Conservation (phyloP, 2,888 invertebrate species). For the Rutpela maculata region DNA sequence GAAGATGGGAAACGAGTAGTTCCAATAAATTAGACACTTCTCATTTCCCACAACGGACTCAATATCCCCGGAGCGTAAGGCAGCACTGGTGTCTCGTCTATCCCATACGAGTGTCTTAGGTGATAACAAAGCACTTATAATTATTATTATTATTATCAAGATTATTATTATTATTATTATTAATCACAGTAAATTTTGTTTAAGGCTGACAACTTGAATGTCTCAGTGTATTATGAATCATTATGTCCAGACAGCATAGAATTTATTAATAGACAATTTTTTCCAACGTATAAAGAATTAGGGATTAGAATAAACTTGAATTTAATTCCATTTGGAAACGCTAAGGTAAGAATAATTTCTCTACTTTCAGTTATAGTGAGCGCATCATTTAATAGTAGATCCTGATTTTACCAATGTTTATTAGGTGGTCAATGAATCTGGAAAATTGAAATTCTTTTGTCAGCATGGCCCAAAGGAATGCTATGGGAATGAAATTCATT, state of each 20-base stretch:
- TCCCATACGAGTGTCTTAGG: too few relatives aligned
- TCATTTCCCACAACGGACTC: too few relatives aligned
- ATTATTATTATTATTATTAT: too few relatives aligned
- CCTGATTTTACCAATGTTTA: not conserved
- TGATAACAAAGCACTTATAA: too few relatives aligned
- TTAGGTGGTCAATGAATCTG: conserved; percentile 35
- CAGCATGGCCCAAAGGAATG: conserved; percentile 76
- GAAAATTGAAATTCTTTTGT: conserved; percentile 63
- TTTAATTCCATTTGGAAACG: conserved; percentile 54
- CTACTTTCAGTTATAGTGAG: not conserved
- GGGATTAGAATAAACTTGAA: conserved; percentile 54
- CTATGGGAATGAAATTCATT: conserved; percentile 75
- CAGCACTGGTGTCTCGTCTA: too few relatives aligned
- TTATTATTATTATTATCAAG: too few relatives aligned
- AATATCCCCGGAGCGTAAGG: too few relatives aligned
- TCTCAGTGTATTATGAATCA: conserved; percentile 76
- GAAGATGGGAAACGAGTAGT: too few relatives aligned
- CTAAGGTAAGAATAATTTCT: conserved; percentile 5
- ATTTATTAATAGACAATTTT: conserved; percentile 74
- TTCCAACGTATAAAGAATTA: conserved; percentile 69
- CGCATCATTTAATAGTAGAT: not conserved
- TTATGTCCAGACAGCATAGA: conserved; percentile 76
- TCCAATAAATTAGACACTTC: too few relatives aligned
- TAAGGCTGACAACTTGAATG: conserved; percentile 59
- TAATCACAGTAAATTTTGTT: conserved; percentile 18